Evolutionary conservation across 2,888 invertebrate genomes (phyloP), one percentile per base, ranked within the genome.

Genomic region (Dinocampus coccinellae): DNA sequence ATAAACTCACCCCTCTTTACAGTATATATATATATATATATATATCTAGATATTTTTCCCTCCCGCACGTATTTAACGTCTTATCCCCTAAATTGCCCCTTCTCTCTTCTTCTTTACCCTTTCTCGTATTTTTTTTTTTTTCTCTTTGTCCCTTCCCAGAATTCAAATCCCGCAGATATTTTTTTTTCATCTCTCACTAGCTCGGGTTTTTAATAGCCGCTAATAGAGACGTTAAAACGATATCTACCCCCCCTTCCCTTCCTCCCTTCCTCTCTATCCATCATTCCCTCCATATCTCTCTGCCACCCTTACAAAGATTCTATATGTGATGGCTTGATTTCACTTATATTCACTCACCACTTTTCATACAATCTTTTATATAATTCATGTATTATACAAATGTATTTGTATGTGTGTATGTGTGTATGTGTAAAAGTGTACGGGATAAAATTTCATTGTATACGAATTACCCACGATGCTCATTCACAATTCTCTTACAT

Each of bases 151-250:
- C 34, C 52, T 65, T 55, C 61, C 67, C 65, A 16, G 47, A 29
- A 64, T 47, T 36, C 33, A 39, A 57, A 58, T 22, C 58, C 69
- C 61, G 39, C 73, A 60, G 67, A 53, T 36, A 47, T 70, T 60
- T 69, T 68, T 72, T 58, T 62, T 66, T n/a, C n/a, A n/a, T n/a
- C n/a, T 72, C 63, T 71, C 58, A 64, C 75, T 73, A 68, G 75
- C 80, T 84, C 84, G 82, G 47, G 47, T 82, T 85, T 85, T 85
- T 86, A 87, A 87, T 87, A 85, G 87, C 84, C 82, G 84, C 87
- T 87, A 86, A 87, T 87, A 85, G 87, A 85, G 85, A 86, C 85
- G 87, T 87, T 87, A 87, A 87, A 87, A 84, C 87, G 87, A 87
- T 87, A 86, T 84, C 82, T 79, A 79, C 78, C 78, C 81, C 78